Conservation (phyloP, 2,797 vertebrate genomes). For the Streptopelia turtur region DNA sequence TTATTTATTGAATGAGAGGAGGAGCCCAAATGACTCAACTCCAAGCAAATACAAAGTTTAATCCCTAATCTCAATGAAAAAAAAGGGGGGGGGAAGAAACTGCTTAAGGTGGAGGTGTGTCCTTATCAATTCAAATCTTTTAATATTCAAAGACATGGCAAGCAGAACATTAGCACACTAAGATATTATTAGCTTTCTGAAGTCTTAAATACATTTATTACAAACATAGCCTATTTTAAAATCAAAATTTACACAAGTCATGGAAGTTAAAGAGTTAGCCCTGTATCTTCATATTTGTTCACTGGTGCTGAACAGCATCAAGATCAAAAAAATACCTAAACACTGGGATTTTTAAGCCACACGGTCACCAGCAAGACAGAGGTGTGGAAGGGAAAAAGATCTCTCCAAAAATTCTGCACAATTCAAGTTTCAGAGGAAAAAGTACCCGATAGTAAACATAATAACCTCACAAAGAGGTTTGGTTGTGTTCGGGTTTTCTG, state of each 20-base stretch:
- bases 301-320: background rate
- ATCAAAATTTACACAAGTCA: background rate
- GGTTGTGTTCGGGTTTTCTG: too few species aligned
- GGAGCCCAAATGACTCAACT: slow-evolving; percentile 55
- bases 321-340: background rate
- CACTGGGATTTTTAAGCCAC: background rate
- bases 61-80: background rate
- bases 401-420: background rate
- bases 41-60: slow-evolving; percentile 22
- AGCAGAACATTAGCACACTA: background rate
- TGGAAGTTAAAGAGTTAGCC: background rate
- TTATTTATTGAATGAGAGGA: slow-evolving; percentile 33
- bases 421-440: background rate
- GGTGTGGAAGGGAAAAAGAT: background rate
- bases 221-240: background rate
- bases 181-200: background rate
- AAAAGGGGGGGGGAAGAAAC: background rate
- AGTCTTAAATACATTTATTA: background rate
- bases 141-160: background rate
- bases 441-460: background rate
- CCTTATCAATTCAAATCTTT: background rate
- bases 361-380: background rate
- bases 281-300: background rate
- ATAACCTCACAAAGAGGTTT: background rate
- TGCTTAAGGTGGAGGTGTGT: background rate